Base-by-base conservation (phyloP, 2,113 vertebrate species). In the Sciurus niger region DNA sequence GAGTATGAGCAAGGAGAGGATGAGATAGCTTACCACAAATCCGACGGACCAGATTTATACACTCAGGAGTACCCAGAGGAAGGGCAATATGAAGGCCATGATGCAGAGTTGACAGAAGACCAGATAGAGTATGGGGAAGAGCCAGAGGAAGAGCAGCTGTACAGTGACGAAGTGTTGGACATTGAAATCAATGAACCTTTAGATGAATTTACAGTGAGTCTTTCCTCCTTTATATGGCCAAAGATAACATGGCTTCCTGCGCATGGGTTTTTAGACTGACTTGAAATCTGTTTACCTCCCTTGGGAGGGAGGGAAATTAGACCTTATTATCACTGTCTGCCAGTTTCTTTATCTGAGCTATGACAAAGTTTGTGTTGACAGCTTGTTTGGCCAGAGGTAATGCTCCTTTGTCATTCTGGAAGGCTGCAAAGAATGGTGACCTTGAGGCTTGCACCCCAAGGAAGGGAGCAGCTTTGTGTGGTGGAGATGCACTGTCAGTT, bases 341-440 rank as follows among this genome's bases (percentile, higher is more conserved):
- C 99, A 99, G 99, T 99, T 99, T 99, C 99, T 99, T 99, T 99
- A 99, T 99, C 99, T 99, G 99, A 98, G 98, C 99, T 98, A 98
- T 99, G 99, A 99, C 99, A 99, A 99, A 99, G 99, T 99, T 99
- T 99, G 97, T 99, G 99, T 99, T 99, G 99, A 99, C 99, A 99
- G 99, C 99, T 99, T 99, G 99, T 99, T 99, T 99, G 99, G 99
- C 97, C 89, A 95, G 98, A 98, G 98, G 98, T 99, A 99, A 99
- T 99, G 98, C 98, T 98, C 98, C 98, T 99, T 99, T 99, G 99
- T 99, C 98, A 97, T 97, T 96, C 98, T 98, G 98, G 98, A 98
- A 99, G 98, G 98, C 98, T 97, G 98, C 67, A 95, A 97, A 98
- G 99, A 99, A 98, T 99, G 98, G 98, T 99, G 99, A 99, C 99